Evolutionary conservation across 2,888 invertebrate genomes (phyloP), one percentile per base, ranked within the genome.

Genomic region (Cephus spinipes): DNA sequence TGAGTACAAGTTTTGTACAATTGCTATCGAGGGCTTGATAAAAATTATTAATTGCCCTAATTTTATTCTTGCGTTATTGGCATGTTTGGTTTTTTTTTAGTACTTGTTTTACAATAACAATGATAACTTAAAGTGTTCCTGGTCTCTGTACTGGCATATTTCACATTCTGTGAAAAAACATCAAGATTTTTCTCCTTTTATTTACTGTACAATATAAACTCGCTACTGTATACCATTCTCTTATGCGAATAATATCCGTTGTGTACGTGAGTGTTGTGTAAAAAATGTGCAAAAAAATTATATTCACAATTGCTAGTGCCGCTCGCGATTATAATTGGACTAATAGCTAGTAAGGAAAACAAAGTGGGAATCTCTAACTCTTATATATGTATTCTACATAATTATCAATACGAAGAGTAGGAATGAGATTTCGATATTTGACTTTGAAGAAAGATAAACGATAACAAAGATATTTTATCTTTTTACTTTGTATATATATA

Each of bases 201-300:
- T n/a, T 77, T n/a, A 40, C 81, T 74, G 76, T 83, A 84, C 77
- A 81, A 84, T 81, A 78, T 79, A 81, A 77, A 78, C 77, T 81
- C 23, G 55, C 9, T 55, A 55, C 55, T 6, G 2, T 23, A 23
- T 55, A 2, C 23, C 23, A 23, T 23, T 55, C 9, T 55, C 55
- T 55, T 55, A 55, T 23, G 55, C 23, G 55, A 55, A 55, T 55
- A 55, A 15, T 23, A 55, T 55, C 23, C 1, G 23, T 40, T 15
- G 55, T 55, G 55, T 55, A 55, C 55, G 55, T 55, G 55, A 55
- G 23, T 68, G 75, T 33, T 79, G 79, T 84, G 85, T 88, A 88
- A 85, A 89, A 89, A 87, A 87, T 81, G 88, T 88, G 88, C 88
- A 89, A 89, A 88, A 88, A 86, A 84, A 88, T 88, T 84, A 80